These are phyloP conservation scores for Phenacoccus solenopsis DNA, from an alignment of 1,140 invertebrate species.

Conservation along the genomic window DNA sequence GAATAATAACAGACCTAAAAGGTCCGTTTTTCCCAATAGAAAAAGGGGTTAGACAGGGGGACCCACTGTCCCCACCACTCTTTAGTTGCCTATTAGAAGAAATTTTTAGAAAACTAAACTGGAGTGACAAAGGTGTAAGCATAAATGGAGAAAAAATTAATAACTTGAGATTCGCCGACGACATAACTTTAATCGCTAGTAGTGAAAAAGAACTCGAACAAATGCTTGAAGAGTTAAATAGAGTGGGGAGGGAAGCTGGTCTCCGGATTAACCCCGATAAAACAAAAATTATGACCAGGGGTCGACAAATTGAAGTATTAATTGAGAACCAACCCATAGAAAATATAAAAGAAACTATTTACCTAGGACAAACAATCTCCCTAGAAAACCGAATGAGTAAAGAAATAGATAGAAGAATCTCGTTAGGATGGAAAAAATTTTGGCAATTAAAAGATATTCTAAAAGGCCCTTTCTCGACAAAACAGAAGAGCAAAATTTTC, in stretches of 20 bases:
- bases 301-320: neutral
- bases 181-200: conserved; percentile 28
- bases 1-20: conserved; percentile 7
- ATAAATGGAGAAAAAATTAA: conserved; percentile 27
- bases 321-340: conserved; percentile 14
- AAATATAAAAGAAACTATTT: neutral
- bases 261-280: conserved; percentile 17
- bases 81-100: conserved; percentile 24
- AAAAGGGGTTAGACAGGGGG: conserved; percentile 22
- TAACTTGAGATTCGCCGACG: conserved; percentile 32
- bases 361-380: conserved; percentile 10
- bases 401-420: conserved; percentile 20
- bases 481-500: conserved; percentile 4
- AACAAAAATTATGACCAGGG: conserved; percentile 20
- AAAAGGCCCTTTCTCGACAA: neutral
- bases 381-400: neutral
- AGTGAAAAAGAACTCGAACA: neutral
- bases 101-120: conserved; percentile 26
- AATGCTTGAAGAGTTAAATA: conserved; percentile 13
- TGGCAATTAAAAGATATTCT: conserved; percentile 12
- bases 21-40: neutral
- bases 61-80: conserved; percentile 24
- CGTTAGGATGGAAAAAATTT: conserved; percentile 20
- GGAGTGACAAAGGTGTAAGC: conserved; percentile 24
- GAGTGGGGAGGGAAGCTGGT: conserved; percentile 4